A percentile compares a stretch with the other conserved stretches of the same genome.
Evolutionary conservation across 2,113 vertebrate genomes (phyloP).

Genomic region (Grammomys dolichurus): DNA sequence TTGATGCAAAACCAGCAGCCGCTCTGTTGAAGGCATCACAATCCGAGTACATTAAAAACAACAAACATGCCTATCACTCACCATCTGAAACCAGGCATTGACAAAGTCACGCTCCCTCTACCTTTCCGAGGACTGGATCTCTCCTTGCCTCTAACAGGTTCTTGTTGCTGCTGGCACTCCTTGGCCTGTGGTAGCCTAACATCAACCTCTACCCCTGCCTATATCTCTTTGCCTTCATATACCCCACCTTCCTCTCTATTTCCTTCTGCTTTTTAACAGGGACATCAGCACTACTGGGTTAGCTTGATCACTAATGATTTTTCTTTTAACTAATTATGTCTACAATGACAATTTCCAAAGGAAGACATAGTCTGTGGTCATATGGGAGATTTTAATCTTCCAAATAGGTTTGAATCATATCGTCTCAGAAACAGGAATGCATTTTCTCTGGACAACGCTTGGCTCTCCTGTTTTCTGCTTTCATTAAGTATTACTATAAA

Average conservation of each 20-base stretch:
- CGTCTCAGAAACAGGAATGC: not conserved
- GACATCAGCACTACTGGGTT: not conserved
- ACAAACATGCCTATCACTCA: not conserved
- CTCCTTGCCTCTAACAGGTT: not conserved
- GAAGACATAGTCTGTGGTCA: not conserved
- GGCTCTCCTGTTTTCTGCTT: constrained; percentile 11
- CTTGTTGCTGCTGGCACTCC: not conserved
- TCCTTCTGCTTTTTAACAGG: not conserved
- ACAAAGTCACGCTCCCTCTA: not conserved
- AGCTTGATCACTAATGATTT: not conserved
- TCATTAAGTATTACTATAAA: constrained; percentile 17
- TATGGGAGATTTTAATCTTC: constrained; percentile 14
- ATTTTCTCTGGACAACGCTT: not conserved
- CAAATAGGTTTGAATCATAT: not conserved
- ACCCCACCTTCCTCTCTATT: not conserved
- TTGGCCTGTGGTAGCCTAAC: not conserved
- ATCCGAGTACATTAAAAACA: not conserved
- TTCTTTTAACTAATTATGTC: not conserved
- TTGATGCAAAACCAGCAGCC: not conserved
- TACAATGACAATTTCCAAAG: constrained; percentile 17
- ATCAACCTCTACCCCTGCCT: not conserved
- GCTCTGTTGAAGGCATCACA: not conserved
- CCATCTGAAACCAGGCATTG: not conserved
- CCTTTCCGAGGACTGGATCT: not conserved
- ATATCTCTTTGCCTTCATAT: not conserved